Percentiles rank a stretch among this genome's conserved stretches.
Conservation (phyloP, 2,888 invertebrate genomes). For the Hemistola chrysoprasaria region DNA sequence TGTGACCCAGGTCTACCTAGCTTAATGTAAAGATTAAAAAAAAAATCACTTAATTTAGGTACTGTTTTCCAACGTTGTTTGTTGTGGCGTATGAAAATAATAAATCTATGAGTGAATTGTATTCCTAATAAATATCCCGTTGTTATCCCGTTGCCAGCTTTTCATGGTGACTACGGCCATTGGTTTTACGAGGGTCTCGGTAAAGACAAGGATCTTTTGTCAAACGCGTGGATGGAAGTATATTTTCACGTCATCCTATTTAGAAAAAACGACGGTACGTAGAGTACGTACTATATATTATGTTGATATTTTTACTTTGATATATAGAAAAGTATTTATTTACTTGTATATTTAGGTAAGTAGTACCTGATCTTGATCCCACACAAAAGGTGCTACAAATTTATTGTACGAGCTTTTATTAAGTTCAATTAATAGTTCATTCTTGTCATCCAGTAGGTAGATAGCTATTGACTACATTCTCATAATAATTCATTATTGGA, state of each 20-base stretch:
- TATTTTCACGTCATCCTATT: slow-evolving; percentile 25
- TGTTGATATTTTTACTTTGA: too few species aligned
- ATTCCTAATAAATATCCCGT: slow-evolving; percentile 31
- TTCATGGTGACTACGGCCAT: slow-evolving; percentile 31
- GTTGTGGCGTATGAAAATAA: slow-evolving; percentile 12
- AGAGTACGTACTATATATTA: too few species aligned
- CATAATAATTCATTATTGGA: slow-evolving; percentile 58
- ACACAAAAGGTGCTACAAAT: slow-evolving; percentile 11
- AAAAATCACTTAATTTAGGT: too few species aligned
- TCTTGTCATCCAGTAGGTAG: not conserved
- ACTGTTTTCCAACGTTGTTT: slow-evolving; percentile 12
- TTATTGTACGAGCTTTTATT: slow-evolving; percentile 33
- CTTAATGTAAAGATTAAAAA: too few species aligned
- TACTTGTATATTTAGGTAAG: too few species aligned
- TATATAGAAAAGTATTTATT: too few species aligned
- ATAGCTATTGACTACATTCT: too few species aligned
- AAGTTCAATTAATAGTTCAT: slow-evolving; percentile 21
- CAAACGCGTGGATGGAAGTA: slow-evolving; percentile 22
- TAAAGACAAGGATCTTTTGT: slow-evolving; percentile 26
- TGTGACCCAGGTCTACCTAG: too few species aligned
- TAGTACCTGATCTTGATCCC: too few species aligned
- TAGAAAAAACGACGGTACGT: slow-evolving; percentile 18
- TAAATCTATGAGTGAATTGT: slow-evolving; percentile 22
- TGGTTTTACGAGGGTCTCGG: slow-evolving; percentile 31
- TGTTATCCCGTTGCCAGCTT: slow-evolving; percentile 33